Percentiles rank a stretch among this genome's conserved stretches.
Conservation (phyloP, 2,113 vertebrate species). For the Oceanites oceanicus region DNA sequence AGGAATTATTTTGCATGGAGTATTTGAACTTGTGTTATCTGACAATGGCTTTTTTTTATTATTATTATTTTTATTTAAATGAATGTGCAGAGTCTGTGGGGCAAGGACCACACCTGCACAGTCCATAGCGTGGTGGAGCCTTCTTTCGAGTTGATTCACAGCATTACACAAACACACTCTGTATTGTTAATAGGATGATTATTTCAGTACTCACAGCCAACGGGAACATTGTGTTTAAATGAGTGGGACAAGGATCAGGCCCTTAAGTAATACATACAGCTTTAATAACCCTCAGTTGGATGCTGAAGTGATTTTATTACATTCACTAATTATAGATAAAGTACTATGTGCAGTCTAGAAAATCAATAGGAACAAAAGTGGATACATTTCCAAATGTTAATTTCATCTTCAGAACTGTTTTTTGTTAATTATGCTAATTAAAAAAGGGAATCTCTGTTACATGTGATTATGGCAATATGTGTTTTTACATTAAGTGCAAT, state of each 20-base stretch:
- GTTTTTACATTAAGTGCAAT: background rate
- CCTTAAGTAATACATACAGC: background rate
- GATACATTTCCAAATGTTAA: background rate
- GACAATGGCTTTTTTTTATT: background rate
- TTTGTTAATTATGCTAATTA: constrained; percentile 22
- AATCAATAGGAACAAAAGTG: constrained; percentile 20
- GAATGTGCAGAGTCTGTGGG: background rate
- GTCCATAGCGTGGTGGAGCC: background rate
- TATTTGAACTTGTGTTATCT: background rate
- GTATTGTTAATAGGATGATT: background rate
- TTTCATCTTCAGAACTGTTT: background rate
- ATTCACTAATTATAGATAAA: constrained; percentile 24
- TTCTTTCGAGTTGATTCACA: background rate
- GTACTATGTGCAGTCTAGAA: constrained; percentile 3
- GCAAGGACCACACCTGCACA: background rate
- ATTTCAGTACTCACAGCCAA: background rate
- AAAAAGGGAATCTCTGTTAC: constrained; percentile 17
- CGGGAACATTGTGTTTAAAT: background rate
- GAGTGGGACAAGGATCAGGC: constrained; percentile 10
- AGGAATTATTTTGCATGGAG: background rate
- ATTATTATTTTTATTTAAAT: background rate
- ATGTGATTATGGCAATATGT: background rate
- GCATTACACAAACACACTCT: background rate
- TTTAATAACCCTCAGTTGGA: constrained; percentile 22
- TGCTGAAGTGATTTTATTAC: constrained; percentile 29